phyloP scores from a whole-genome alignment of 2,113 vertebrate genomes.

The Fukomys damarensis region DNA sequence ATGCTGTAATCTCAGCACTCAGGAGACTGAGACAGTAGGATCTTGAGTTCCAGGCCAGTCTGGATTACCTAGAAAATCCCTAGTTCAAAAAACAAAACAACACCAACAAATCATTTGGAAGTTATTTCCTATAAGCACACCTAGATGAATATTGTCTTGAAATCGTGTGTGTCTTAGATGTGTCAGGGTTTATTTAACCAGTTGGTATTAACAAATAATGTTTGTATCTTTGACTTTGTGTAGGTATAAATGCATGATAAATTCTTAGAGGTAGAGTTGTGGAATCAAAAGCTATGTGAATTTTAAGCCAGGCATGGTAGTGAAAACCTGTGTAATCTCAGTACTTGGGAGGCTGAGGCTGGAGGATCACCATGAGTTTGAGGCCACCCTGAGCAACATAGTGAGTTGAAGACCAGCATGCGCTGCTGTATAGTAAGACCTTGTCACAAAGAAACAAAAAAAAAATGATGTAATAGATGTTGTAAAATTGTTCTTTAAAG shows the following conservation, averaged over 20 bases:
- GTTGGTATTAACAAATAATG: not conserved
- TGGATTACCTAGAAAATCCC: not conserved
- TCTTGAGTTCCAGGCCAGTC: not conserved
- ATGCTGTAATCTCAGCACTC: not conserved
- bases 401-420: not conserved
- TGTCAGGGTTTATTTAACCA: not conserved
- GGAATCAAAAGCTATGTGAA: not conserved
- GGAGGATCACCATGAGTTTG: not conserved
- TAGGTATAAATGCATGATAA: not conserved
- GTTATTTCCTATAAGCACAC: not conserved
- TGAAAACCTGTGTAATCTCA: not conserved
- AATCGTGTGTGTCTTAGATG: not conserved
- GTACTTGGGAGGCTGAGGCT: not conserved
- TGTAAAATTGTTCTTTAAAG: not conserved
- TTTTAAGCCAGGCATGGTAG: not conserved
- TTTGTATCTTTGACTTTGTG: not conserved
- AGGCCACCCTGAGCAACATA: not conserved
- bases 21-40: not conserved
- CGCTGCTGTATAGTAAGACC: not conserved
- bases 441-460: not conserved
- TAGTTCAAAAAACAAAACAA: not conserved
- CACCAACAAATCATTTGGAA: not conserved
- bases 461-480: too few species aligned
- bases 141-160: not conserved
- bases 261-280: not conserved